Base-by-base conservation (phyloP, 2,888 invertebrate species). In the Mesoligia furuncula region DNA sequence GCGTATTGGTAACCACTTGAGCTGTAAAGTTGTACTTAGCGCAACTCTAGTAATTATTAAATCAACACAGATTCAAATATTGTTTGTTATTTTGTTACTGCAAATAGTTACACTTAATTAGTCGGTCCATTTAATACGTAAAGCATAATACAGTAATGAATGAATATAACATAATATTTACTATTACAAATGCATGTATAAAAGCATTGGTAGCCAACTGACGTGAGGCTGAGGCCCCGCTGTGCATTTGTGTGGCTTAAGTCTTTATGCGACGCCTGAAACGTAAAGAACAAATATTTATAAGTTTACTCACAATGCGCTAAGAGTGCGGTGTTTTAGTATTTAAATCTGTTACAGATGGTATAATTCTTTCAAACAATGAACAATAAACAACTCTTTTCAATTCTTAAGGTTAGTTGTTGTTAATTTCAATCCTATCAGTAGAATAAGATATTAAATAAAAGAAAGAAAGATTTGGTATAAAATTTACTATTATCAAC, bases 281-380 rank as follows among this genome's bases (percentile, higher is more conserved):
- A 64, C 31, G 42, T 62, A 62, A 54, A 54, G 54, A 54, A 77
- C 20, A 51, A 36, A 77, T 77, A 77, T 76, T 76, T 65, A 65
- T 77, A 65, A 57, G 36, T 54, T 54, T 57, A 45, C 36, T 76
- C 24, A 65, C 45, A 76, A 48, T 57, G 45, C 36, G 5, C 24
- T 2, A 36, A 45, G 17, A 42, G 17, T 39, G n/a, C 6, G 1
- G 5, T n/a, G 31, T 54, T 57, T 72, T 36, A 20, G 15, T 45
- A 73, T 70, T 70, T 5, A 24, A 71, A 71, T 31, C 9, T 9
- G 65, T 15, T 65, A 42, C 20, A 15, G 17, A 42, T 42, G 9
- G 0, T 42, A 11, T 9, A 11, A 9, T 11, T 42, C 11, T 42
- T 42, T 24, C 9, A 61, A 61, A 42, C 39, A n/a, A 70, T 27